Conservation (phyloP, 2,888 invertebrate species). For the Ditula angustiorana region DNA sequence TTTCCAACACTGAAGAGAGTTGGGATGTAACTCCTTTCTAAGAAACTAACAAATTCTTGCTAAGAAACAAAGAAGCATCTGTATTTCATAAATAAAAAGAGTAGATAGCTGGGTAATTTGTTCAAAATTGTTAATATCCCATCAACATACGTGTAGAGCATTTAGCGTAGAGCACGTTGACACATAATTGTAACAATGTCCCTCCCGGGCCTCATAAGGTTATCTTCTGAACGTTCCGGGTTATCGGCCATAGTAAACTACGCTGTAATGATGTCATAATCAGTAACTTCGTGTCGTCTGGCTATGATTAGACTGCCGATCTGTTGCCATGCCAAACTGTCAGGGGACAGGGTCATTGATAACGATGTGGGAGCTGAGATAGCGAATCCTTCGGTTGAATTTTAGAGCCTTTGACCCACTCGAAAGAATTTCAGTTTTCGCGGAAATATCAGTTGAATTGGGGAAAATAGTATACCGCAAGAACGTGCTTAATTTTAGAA, state of each 20-base stretch:
- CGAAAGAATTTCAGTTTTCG: too few relatives aligned
- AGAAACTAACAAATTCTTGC: too few relatives aligned
- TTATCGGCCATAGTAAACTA: slow-evolving; percentile 56
- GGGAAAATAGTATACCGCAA: too few relatives aligned
- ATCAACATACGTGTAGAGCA: not conserved
- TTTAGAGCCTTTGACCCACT: too few relatives aligned
- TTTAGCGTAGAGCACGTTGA: not conserved
- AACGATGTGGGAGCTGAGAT: not conserved
- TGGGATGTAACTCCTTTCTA: too few relatives aligned
- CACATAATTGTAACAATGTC: not conserved
- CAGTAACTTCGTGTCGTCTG: slow-evolving; percentile 38
- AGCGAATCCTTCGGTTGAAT: too few relatives aligned
- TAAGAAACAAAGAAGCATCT: too few relatives aligned
- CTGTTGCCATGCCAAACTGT: slow-evolving; percentile 22
- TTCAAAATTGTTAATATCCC: not conserved
- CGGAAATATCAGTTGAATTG: too few relatives aligned
- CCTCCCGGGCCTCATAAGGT: slow-evolving; percentile 26
- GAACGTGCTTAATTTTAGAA: too few relatives aligned
- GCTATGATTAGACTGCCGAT: slow-evolving; percentile 36
- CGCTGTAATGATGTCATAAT: slow-evolving; percentile 38
- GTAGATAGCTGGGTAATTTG: too few relatives aligned
- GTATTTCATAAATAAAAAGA: too few relatives aligned
- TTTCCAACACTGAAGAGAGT: too few relatives aligned
- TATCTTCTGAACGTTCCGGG: slow-evolving; percentile 39
- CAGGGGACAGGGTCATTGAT: slow-evolving; percentile 18